phyloP scores from a whole-genome alignment of 2,888 invertebrate species.

The Subacronicta megacephala region DNA sequence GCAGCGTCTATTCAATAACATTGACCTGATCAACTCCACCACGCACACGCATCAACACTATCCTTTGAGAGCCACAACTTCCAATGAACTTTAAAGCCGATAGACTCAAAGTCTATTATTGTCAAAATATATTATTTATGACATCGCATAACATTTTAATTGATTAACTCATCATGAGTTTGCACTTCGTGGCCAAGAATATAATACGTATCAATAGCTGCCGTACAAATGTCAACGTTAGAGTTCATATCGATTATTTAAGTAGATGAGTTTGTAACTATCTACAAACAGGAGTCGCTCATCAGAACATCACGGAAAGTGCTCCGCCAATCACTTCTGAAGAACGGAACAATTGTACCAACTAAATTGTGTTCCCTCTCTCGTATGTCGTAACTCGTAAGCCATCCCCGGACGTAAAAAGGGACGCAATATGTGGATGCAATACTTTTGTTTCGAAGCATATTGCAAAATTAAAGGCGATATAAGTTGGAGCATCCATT shows the following conservation, averaged over 20 bases:
- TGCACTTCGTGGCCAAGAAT: background rate
- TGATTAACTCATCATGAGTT: background rate
- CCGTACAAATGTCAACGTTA: background rate
- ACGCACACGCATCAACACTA: no score
- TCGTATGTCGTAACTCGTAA: background rate
- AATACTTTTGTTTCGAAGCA: conserved; percentile 5
- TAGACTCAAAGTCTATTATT: no score
- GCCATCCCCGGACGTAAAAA: background rate
- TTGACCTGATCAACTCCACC: no score
- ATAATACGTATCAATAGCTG: background rate
- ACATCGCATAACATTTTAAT: background rate
- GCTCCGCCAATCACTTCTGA: conserved; percentile 2
- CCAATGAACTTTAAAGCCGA: no score
- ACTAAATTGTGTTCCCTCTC: conserved; percentile 9
- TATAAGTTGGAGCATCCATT: background rate
- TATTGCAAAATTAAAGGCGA: conserved; percentile 3
- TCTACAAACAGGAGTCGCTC: background rate
- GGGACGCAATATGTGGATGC: conserved; percentile 11
- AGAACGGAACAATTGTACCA: conserved; percentile 18
- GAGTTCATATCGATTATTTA: background rate
- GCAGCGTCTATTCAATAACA: no score
- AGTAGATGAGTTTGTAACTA: background rate
- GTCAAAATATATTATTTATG: no score
- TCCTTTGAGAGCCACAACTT: no score
- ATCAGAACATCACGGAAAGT: background rate